Base-by-base conservation (phyloP, 2,113 vertebrate genomes). In the Cryptomyrus ogoouensis region DNA sequence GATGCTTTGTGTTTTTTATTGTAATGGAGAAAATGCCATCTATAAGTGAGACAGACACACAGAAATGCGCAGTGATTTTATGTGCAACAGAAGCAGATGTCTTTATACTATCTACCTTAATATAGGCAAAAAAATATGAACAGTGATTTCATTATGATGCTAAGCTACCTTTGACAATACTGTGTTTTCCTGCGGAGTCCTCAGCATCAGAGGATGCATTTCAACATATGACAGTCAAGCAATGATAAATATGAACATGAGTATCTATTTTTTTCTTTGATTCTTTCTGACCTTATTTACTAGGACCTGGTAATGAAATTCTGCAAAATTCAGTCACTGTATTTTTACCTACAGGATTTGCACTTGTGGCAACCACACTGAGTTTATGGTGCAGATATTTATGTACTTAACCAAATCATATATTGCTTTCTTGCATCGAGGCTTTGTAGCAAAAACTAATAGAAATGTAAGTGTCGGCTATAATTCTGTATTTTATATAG, bases 311-410 rank as follows among this genome's bases (percentile, higher is more conserved):
- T 27, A 13, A 5, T 24, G 27, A 50, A 10, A 50, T 52, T 44
- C 19, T n/a, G 35, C 47, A 77, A 42, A 21, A 83, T 83, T 46
- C 24, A 83, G 46, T 42, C 44, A n/a, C 44, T 50, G 12, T 44
- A 31, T 47, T 49, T 56, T 70, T 74, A 53, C 89, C 53, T 58
- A 90, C 12, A 89, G 80, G n/a, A 50, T 49, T 49, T n/a, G 15
- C 70, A 88, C 35, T 77, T 17, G 42, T 49, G 19, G 50, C 24
- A 87, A 87, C 84, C 86, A 88, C 91, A 91, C 89, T 90, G 13
- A 88, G 84, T 91, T 89, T 90, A 92, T 85, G 91, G 92, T 93
- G 93, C 92, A 88, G 88, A 91, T 88, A 86, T 91, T 86, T 90
- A 44, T 47, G 88, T 84, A 49, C 85, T 90, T 89, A 91, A 92